Evolutionary conservation across 2,797 vertebrate genomes (phyloP), one percentile per base, ranked within the genome.

Genomic region (Coracias cyanogaster): DNA sequence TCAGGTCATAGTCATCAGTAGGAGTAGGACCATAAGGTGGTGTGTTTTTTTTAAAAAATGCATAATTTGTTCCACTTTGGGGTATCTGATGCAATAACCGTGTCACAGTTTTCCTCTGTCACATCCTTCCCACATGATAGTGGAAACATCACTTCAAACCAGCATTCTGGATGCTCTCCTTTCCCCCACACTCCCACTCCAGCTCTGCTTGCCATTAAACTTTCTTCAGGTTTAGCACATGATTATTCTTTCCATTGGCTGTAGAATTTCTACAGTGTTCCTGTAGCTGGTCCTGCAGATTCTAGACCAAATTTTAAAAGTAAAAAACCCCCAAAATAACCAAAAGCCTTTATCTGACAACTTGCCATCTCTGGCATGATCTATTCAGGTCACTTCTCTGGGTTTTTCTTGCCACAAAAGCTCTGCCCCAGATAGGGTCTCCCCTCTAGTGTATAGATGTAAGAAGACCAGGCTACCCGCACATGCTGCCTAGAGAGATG

Each of bases 141-240:
- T 93, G 94, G 93, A 95, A 96, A 93, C 58, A 94, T 86, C 52
- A 71, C 37, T 96, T 82, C 45, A 84, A 90, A 93, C 16, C 28
- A 90, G 49, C 73, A 67, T 80, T 84, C 81, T 95, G 95, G 90
- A 94, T 92, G 88, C 33, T 78, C 70, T 96, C 80, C 60, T 94
- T 95, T 92, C 81, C 86, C 88, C 91, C 80, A 96, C 90, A 91
- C 96, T 95, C 96, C 95, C 84, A 96, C 95, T 93, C 66, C 91
- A 93, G 43, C 77, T 90, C 49, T 90, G 31, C 60, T 90, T 96
- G 86, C 88, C 60, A 77, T 86, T 93, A 84, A 92, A 57, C 12
- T 94, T 86, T 82, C 95, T 94, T 74, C 66, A 92, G 37, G 82
- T 80, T 91, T 82, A 92, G 78, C 64, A 93, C 49, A 90, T 16